Percentiles rank a stretch among this genome's conserved stretches.
phyloP scores from a whole-genome alignment of 2,888 invertebrate genomes.

The Eupeodes luniger region DNA sequence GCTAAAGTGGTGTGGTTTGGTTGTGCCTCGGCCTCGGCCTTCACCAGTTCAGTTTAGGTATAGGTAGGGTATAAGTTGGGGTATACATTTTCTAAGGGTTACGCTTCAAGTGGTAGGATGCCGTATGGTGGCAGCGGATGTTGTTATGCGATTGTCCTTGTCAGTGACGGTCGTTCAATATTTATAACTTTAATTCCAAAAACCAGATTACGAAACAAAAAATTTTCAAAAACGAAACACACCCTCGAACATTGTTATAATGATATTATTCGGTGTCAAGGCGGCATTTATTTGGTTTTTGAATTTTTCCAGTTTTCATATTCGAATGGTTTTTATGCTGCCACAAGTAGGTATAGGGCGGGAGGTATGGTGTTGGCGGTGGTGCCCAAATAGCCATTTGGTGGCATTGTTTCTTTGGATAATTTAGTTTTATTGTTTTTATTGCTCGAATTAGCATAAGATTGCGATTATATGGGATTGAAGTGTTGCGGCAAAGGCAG shows the following conservation, averaged over 20 bases:
- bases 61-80: background rate
- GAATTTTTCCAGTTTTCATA: conserved; percentile 62
- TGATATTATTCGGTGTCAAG: conserved; percentile 66
- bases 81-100: conserved; percentile 52
- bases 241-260: conserved; percentile 31
- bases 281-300: conserved; percentile 68
- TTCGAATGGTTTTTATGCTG: conserved; percentile 51
- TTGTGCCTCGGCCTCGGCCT: background rate
- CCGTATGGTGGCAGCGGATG: background rate
- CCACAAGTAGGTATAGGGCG: too few relatives aligned
- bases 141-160: conserved; percentile 26
- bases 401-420: conserved; percentile 52
- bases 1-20: background rate
- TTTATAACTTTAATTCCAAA: conserved; percentile 55
- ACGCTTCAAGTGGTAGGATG: background rate
- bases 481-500: background rate
- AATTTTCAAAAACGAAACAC: background rate
- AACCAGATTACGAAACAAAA: conserved; percentile 22
- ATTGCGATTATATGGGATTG: conserved; percentile 43
- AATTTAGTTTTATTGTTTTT: conserved; percentile 71
- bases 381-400: conserved; percentile 53
- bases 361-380: background rate
- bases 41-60: background rate
- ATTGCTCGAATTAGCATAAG: conserved; percentile 62
- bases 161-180: conserved; percentile 17